Base-by-base conservation (phyloP, 2,888 invertebrate species). In the Nycteola revayana region DNA sequence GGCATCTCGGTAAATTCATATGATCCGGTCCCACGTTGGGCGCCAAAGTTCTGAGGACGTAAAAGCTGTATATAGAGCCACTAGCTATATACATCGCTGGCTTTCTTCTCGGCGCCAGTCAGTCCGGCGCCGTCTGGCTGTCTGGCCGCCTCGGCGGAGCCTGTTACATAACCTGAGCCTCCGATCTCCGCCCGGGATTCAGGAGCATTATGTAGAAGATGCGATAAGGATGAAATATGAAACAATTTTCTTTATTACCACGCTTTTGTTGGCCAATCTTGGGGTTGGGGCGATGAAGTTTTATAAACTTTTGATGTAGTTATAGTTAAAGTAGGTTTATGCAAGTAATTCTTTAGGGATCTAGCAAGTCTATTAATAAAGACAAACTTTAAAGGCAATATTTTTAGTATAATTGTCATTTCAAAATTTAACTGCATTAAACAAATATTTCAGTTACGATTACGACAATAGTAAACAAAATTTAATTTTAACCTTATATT, bases 81-180 rank as follows among this genome's bases (percentile, higher is more conserved):
- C 14, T 14, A 3, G 14, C 14, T 14, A 14, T 14, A 5, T 14
- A 14, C 14, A 14, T 5, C 14, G 14, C 14, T 36, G 51, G 73
- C 72, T 59, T 64, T 24, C 51, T 14, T 72, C 66, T 35, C 60
- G 75, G 90, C 90, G 91, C 90, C 91, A 86, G 90, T 66, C 89
- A 71, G 80, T 58, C 82, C 75, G 90, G 90, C 90, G 89, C 90
- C 90, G 82, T 74, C 73, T 78, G 61, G 53, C 54, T 51, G 81
- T 78, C 80, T 79, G 71, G n/a, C 52, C 80, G 81, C 65, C 81
- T 51, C 45, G 30, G 38, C 60, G 80, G 81, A 79, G 81, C 81
- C 80, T 59, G 65, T 82, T 83, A 82, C 60, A 73, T 79, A 83
- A 84, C 70, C 60, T 56, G 66, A 49, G 42, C 42, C 32, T 14